Evolutionary conservation across 1,140 invertebrate species (phyloP), one percentile per base, ranked within the genome.

Genomic region (Lutraria rhynchaena): DNA sequence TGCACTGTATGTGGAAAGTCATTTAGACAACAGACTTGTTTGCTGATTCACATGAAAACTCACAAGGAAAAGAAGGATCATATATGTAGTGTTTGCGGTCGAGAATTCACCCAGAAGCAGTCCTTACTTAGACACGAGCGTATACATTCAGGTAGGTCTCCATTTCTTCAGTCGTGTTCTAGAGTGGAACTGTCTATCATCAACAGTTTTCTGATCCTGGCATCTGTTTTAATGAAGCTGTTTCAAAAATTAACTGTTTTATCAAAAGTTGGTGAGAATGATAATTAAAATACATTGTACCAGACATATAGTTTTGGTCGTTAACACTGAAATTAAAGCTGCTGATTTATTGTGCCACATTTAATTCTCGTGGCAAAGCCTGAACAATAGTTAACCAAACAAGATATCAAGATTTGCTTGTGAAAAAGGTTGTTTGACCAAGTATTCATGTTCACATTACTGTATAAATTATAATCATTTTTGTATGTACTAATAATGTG

Each of bases 51-150:
- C 49, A 77, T 84, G 75, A 86, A 85, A 61, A 85, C 88, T 46
- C 89, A 90, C 67, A 86, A 86, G 55, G 76, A 84, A 22, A 78
- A 55, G 15, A 85, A 87, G 53, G 87, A 85, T 67, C 87, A 88
- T 75, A 82, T 87, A 13, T 91, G 90, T 76, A 76, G 74, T 37
- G 73, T 75, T 13, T 92, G 90, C 81, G 87, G 87, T 13, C 87
- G 87, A 77, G 84, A 85, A 11, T 92, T 91, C 80, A 87, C 87
- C 27, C 89, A 90, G 73, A 89, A 87, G 65, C 85, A 87, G 29
- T 87, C 88, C 13, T 60, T 92, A 57, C 60, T 85, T 15, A 75
- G 89, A 0, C 90, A 92, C 83, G 85, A 86, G 57, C 80, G 87
- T 41, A 88, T 89, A 17, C 91, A 92, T 77, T 84, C 71, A 22